Conservation (phyloP, 2,888 invertebrate species). For the Meteorus colon region DNA sequence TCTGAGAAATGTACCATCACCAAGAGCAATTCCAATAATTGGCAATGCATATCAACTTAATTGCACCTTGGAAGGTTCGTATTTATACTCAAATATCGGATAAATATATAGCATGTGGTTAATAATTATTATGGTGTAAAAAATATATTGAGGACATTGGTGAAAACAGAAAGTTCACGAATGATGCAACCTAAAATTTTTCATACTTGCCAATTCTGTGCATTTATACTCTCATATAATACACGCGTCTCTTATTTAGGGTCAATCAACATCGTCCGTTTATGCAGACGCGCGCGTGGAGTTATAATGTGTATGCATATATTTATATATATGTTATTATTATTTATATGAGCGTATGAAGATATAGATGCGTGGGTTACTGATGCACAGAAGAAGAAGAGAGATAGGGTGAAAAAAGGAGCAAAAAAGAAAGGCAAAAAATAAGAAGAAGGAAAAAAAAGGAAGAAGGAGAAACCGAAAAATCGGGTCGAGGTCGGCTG, state of each 20-base stretch:
- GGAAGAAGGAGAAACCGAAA: conserved; percentile 37
- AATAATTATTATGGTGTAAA: conserved; percentile 5
- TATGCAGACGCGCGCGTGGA: conserved; percentile 18
- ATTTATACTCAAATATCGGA: background rate
- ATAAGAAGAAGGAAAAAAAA: conserved; percentile 25
- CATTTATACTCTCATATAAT: conserved; percentile 5
- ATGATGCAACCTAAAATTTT: conserved; percentile 27
- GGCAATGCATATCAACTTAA: conserved; percentile 70
- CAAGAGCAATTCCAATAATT: conserved; percentile 66
- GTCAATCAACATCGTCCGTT: conserved; percentile 29
- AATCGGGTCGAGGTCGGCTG: conserved; percentile 63
- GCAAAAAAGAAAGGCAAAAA: conserved; percentile 20
- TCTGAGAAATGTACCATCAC: conserved; percentile 65
- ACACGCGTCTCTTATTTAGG: conserved; percentile 16
- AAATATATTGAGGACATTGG: conserved; percentile 13
- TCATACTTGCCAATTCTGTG: conserved; percentile 3
- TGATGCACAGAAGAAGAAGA: background rate
- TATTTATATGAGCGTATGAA: background rate
- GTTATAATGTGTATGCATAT: background rate
- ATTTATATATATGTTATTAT: background rate
- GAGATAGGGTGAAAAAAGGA: conserved; percentile 10
- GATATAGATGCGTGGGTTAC: background rate
- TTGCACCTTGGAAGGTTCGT: conserved; percentile 68
- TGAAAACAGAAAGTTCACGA: background rate
- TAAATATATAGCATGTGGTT: background rate